Conservation (phyloP, 2,113 vertebrate species). For the Camelus dromedarius region DNA sequence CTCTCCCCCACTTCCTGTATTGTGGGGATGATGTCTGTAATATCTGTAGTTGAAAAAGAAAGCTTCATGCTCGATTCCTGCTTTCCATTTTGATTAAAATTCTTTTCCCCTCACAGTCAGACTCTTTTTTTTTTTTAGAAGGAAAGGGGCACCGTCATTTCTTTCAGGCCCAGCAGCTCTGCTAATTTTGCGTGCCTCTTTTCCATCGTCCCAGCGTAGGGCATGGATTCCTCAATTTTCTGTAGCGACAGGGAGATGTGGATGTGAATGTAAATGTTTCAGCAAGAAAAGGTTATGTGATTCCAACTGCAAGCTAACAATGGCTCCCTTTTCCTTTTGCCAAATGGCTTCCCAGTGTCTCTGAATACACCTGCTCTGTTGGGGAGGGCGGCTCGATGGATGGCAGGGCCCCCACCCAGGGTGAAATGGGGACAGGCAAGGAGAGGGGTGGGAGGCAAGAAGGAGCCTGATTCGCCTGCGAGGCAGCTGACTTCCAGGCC, state of each 20-base stretch:
- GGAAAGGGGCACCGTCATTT: slow-evolving; percentile 14
- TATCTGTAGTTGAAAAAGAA: slow-evolving; percentile 26
- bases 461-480: background rate
- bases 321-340: slow-evolving; percentile 69
- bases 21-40: background rate
- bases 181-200: slow-evolving; percentile 68
- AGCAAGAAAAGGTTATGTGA: slow-evolving; percentile 75
- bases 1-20: background rate
- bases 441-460: background rate
- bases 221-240: slow-evolving; percentile 74
- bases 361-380: slow-evolving; percentile 69
- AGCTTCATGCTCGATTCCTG: slow-evolving; percentile 40
- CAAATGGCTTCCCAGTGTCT: slow-evolving; percentile 64
- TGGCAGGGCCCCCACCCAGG: background rate
- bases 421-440: slow-evolving; percentile 45
- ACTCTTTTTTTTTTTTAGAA: background rate
- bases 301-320: slow-evolving; percentile 65
- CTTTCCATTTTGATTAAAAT: slow-evolving; percentile 76
- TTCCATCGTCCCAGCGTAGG: slow-evolving; percentile 43
- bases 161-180: slow-evolving; percentile 66
- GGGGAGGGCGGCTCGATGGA: background rate
- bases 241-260: slow-evolving; percentile 68
- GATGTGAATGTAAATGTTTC: slow-evolving; percentile 77
- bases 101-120: slow-evolving; percentile 56
- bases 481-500: slow-evolving; percentile 18